Conservation (phyloP, 2,797 vertebrate genomes). For the Enteromius unitaeniatus region DNA sequence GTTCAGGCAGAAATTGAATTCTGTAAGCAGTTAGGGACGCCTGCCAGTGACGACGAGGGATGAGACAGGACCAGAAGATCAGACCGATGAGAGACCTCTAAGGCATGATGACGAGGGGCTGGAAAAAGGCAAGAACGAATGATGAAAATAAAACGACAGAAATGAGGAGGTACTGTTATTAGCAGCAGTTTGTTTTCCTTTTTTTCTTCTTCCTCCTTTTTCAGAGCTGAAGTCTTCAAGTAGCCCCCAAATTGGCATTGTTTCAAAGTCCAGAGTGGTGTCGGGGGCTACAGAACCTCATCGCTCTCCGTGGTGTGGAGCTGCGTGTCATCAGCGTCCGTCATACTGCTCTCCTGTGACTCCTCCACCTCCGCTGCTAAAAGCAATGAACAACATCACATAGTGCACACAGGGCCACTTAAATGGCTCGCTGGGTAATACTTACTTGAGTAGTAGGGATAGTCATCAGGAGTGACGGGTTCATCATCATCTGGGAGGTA, state of each 20-base stretch:
- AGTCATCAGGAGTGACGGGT: constrained; percentile 85
- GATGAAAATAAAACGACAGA: constrained; percentile 55
- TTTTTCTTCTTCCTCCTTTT: constrained; percentile 59
- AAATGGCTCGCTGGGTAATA: background rate
- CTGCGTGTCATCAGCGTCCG: constrained; percentile 94
- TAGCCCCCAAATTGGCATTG: constrained; percentile 56
- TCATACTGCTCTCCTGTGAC: constrained; percentile 95
- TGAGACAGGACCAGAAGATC: constrained; percentile 54
- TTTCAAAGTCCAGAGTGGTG: constrained; percentile 54
- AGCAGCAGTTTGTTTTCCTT: constrained; percentile 71
- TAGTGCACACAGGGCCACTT: background rate
- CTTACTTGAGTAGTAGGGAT: constrained; percentile 78
- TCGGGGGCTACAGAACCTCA: constrained; percentile 86
- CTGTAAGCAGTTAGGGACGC: constrained; percentile 15
- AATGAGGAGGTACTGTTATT: constrained; percentile 70
- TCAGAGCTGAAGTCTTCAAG: constrained; percentile 52
- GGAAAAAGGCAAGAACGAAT: constrained; percentile 34
- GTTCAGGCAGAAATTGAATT: constrained; percentile 37
- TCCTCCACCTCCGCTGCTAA: constrained; percentile 87
- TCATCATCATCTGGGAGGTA: constrained; percentile 97
- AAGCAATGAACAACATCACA: constrained; percentile 15
- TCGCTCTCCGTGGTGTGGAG: constrained; percentile 97
- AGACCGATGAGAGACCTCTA: constrained; percentile 57
- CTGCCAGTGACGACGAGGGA: constrained; percentile 30
- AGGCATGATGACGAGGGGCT: constrained; percentile 62